Evolutionary conservation across 2,888 invertebrate species (phyloP).

Genomic region (Drosophila meridiana): DNA sequence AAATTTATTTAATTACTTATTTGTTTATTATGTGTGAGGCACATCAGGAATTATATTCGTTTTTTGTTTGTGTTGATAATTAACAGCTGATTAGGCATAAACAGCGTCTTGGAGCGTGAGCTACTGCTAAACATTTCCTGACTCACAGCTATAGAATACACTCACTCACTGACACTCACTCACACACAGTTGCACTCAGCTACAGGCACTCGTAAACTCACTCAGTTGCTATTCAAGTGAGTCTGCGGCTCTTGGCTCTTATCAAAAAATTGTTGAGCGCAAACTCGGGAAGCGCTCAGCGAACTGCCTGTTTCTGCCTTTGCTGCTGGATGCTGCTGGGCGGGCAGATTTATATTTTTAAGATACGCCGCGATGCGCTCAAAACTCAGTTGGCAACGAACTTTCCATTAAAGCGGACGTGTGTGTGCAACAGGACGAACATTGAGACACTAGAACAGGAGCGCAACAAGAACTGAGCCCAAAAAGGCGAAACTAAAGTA

Average conservation of each 20-base stretch:
- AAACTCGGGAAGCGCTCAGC: conserved; percentile 18
- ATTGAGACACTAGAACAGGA: conserved; percentile 14
- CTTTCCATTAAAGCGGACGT: conserved; percentile 83
- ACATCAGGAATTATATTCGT: neutral
- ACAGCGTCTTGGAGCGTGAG: neutral
- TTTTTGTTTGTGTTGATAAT: conserved; percentile 20
- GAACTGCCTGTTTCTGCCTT: conserved; percentile 25
- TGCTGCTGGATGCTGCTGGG: conserved; percentile 33
- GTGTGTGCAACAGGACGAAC: conserved; percentile 43
- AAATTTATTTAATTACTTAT: neutral
- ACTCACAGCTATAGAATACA: neutral
- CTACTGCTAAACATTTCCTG: neutral
- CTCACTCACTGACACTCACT: conserved; percentile 11
- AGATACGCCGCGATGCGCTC: conserved; percentile 44
- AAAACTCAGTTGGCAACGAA: conserved; percentile 82
- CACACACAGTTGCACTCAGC: neutral
- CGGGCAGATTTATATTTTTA: conserved; percentile 48
- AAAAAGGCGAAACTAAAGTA: conserved; percentile 17
- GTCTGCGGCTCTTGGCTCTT: conserved; percentile 35
- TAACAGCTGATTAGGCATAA: conserved; percentile 13
- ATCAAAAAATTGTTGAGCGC: conserved; percentile 45
- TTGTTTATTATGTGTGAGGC: neutral
- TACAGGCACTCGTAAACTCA: no score
- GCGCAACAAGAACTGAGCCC: conserved; percentile 16
- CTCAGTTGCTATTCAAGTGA: conserved; percentile 2